Evolutionary conservation across 1,140 invertebrate genomes (phyloP).

Genomic region (silkworm (Bombyx mori)): DNA sequence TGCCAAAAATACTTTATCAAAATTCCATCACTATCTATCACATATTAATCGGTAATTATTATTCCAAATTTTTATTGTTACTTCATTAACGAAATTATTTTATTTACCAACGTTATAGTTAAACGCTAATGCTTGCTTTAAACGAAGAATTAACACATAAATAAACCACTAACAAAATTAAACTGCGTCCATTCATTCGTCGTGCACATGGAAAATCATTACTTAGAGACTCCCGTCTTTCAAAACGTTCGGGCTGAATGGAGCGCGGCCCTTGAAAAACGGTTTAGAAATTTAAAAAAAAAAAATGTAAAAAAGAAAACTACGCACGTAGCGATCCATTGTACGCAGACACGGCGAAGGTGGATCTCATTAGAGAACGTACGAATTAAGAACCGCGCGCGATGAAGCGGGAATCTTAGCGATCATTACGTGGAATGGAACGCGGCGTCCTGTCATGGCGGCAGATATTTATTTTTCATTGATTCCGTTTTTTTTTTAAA

Average conservation of each 20-base stretch:
- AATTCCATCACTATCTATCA: no score
- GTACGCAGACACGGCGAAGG: slow-evolving; percentile 48
- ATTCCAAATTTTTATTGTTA: no score
- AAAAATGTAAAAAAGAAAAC: slow-evolving; percentile 42
- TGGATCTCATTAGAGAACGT: slow-evolving; percentile 58
- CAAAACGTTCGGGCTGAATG: slow-evolving; percentile 56
- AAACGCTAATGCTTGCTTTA: no score
- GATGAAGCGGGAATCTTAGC: slow-evolving; percentile 57
- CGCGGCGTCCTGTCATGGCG: slow-evolving; percentile 7
- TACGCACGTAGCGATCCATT: slow-evolving; percentile 51
- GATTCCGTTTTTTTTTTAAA: slow-evolving; percentile 1
- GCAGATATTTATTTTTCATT: slow-evolving; percentile 9
- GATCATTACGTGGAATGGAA: slow-evolving; percentile 47
- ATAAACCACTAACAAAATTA: slow-evolving; percentile 61
- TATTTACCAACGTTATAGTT: no score
- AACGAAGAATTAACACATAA: slow-evolving; percentile 7
- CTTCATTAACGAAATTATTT: no score
- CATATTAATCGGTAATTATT: no score
- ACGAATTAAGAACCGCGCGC: slow-evolving; percentile 51
- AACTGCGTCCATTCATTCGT: slow-evolving; percentile 29
- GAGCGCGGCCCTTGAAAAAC: slow-evolving; percentile 51
- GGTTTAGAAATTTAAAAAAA: slow-evolving; percentile 31
- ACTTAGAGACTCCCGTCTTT: slow-evolving; percentile 62
- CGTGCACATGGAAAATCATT: slow-evolving; percentile 40
- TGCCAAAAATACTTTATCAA: no score